These are phyloP conservation scores for Sphaerophoria taeniata DNA, from an alignment of 2,888 invertebrate species.

Conservation along the genomic window DNA sequence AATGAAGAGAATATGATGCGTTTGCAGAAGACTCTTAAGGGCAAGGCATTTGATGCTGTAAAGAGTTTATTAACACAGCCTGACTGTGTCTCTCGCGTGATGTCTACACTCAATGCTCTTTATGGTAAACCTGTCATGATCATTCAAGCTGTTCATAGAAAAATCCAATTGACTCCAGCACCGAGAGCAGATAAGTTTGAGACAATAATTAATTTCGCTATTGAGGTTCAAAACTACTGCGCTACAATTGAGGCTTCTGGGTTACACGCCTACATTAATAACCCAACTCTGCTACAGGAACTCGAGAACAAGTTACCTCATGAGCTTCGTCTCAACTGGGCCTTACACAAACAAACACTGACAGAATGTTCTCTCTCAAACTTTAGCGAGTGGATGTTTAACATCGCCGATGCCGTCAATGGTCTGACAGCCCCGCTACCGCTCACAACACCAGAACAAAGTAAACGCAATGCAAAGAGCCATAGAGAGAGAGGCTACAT, in stretches of 20 bases:
- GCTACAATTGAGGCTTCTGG: conserved; percentile 18
- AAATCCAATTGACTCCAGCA: conserved; percentile 4
- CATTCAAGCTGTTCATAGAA: conserved; percentile 9
- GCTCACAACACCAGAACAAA: not conserved
- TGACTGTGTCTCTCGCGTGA: conserved; percentile 21
- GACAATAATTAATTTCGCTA: conserved; percentile 9
- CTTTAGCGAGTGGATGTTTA: not conserved
- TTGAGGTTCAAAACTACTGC: conserved; percentile 16
- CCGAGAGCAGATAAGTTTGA: conserved; percentile 18
- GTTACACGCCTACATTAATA: conserved; percentile 41
- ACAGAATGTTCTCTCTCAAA: not conserved
- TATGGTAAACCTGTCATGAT: conserved; percentile 21
- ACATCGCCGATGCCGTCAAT: conserved; percentile 13
- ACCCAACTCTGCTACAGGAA: conserved; percentile 62
- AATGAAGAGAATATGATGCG: conserved; percentile 47
- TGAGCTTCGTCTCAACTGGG: conserved; percentile 62
- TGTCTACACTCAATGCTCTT: conserved; percentile 5
- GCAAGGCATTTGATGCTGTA: no score
- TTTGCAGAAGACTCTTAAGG: no score
- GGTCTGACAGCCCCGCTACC: conserved; percentile 4
- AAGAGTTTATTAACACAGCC: not conserved
- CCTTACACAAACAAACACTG: conserved; percentile 29
- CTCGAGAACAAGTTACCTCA: conserved; percentile 62
- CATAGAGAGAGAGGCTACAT: conserved; percentile 1
- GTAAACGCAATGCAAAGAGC: not conserved